Base-by-base conservation (phyloP, 2,888 invertebrate species). In the Scaptomyza flava region DNA sequence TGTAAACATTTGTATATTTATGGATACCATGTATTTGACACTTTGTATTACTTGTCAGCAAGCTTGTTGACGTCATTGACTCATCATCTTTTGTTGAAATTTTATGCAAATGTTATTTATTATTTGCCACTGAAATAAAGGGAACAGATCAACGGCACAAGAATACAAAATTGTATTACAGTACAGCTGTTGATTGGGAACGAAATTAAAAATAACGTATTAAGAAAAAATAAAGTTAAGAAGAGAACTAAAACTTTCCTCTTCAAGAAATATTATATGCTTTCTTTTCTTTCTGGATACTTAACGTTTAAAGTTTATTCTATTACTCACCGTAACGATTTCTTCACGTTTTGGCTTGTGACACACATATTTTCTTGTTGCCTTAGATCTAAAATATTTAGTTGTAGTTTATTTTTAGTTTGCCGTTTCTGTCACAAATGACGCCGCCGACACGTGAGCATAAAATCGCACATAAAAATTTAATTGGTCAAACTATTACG, bases 361-460 rank as follows among this genome's bases (percentile, higher is more conserved):
- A 72, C 74, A 74, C 33, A 73, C 41, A 64, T 61, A 63, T 59
- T 36, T 46, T 62, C 36, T 46, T 27, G 50, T 31, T 36, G 57
- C 45, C 50, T 60, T 57, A 59, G 62, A 63, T 74, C 66, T 63
- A 14, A 51, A 72, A 68, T 41, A 59, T 56, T 62, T 60, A 73
- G 68, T 63, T 51, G 59, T 63, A 42, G 50, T 42, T 70, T 77
- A 75, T 77, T 75, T 70, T 58, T 57, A 57, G 53, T 3, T 11
- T 20, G 38, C 3, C 46, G 38, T 43, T 34, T 53, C 17, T 68
- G 14, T 38, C 14, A 14, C 5, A 42, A 57, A 72, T 87, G 66
- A 69, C 66, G 17, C 2, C 3, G 61, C 50, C 67, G 77, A 47
- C 85, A 87, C 85, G 87, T 87, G 85, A 85, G 77, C 87, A 82